phyloP scores from a whole-genome alignment of 1,140 invertebrate genomes.

The Drosophila neocordata region DNA sequence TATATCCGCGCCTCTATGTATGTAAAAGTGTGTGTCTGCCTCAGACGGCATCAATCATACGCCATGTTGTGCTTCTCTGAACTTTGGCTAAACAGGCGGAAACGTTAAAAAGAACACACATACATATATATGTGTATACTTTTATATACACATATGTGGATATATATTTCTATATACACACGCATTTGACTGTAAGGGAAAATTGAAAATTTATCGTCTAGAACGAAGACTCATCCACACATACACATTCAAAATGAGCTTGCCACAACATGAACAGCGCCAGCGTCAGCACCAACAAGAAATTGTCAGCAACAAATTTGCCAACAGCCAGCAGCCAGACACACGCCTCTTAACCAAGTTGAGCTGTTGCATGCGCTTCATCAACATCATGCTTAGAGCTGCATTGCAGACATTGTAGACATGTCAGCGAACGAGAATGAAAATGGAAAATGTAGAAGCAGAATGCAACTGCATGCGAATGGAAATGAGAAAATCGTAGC shows the following conservation, averaged over 20 bases:
- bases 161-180: slow-evolving; percentile 8
- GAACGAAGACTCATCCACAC: slow-evolving; percentile 51
- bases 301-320: slow-evolving; percentile 78
- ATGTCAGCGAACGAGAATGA: slow-evolving; percentile 43
- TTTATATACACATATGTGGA: slow-evolving; percentile 7
- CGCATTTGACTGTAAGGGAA: slow-evolving; percentile 35
- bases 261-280: slow-evolving; percentile 63
- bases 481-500: slow-evolving; percentile 34
- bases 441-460: slow-evolving; percentile 15
- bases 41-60: slow-evolving; percentile 77
- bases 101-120: slow-evolving; percentile 47
- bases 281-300: slow-evolving; percentile 69
- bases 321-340: slow-evolving; percentile 37
- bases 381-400: slow-evolving; percentile 73
- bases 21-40: slow-evolving; percentile 21
- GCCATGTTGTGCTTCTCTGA: slow-evolving; percentile 69
- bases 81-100: slow-evolving; percentile 74
- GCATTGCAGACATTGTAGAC: slow-evolving; percentile 74
- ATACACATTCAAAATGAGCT: slow-evolving; percentile 19
- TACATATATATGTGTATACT: slow-evolving; percentile 16
- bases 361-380: slow-evolving; percentile 76
- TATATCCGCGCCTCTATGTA: slow-evolving; percentile 10
- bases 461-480: slow-evolving; percentile 11
- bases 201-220: slow-evolving; percentile 81
- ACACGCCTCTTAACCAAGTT: slow-evolving; percentile 57